These are phyloP conservation scores for Platichthys flesus DNA, from an alignment of 2,113 vertebrate genomes.

Conservation along the genomic window DNA sequence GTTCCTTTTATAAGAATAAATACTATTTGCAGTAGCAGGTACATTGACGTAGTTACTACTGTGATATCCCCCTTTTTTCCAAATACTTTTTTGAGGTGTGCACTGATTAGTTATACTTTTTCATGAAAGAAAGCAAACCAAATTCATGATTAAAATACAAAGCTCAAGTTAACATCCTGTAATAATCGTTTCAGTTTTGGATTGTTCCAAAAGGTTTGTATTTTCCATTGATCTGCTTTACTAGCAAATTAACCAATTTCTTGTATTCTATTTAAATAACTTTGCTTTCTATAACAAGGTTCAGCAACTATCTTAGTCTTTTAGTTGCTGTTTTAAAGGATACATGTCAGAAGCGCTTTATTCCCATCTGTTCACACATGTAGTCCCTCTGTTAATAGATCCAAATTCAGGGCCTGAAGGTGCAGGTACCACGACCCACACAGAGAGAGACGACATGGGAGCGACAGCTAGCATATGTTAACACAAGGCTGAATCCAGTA, in stretches of 20 bases:
- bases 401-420: neutral
- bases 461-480: conserved; percentile 36
- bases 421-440: conserved; percentile 19
- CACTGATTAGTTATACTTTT: neutral
- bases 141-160: no score
- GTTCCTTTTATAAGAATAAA: neutral
- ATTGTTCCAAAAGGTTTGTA: no score
- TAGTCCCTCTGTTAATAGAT: neutral
- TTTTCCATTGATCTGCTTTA: no score
- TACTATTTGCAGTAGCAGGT: neutral
- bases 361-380: neutral
- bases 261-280: no score
- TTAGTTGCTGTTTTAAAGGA: neutral
- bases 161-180: no score
- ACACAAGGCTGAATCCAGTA: conserved; percentile 32
- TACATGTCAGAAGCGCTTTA: neutral
- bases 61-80: neutral
- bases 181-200: no score
- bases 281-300: neutral
- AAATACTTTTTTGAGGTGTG: neutral
- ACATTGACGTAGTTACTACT: neutral
- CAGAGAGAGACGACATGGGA: conserved; percentile 13
- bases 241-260: neutral
- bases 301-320: neutral
- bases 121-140: no score